phyloP scores from a whole-genome alignment of 2,113 vertebrate species.

The Elephantulus edwardii region DNA sequence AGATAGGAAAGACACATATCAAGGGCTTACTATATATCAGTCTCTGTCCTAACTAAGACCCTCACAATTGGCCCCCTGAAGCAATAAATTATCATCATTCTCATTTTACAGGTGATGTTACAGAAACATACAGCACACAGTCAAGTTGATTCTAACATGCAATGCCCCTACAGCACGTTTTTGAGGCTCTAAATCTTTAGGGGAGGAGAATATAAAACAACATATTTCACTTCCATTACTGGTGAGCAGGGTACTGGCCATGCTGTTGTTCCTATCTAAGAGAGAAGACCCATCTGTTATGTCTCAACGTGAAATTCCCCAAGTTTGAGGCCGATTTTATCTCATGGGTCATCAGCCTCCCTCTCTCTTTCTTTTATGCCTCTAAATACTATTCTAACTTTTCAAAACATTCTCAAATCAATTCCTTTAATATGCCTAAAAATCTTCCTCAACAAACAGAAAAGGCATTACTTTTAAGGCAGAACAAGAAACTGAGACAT shows the following conservation, averaged over 20 bases:
- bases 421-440: slow-evolving; percentile 22
- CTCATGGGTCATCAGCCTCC: not conserved
- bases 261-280: not conserved
- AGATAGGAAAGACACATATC: not conserved
- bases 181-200: no score
- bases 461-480: not conserved
- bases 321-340: not conserved
- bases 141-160: no score
- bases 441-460: not conserved
- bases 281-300: rapidly evolving
- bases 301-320: not conserved
- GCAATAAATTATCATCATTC: not conserved
- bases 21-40: not conserved
- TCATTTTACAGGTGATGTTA: not conserved
- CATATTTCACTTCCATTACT: not conserved
- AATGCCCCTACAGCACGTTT: no score
- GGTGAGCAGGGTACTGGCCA: not conserved
- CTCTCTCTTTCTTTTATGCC: not conserved
- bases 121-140: no score
- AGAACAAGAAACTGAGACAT: not conserved
- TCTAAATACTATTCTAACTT: not conserved
- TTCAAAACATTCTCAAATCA: not conserved
- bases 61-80: not conserved
- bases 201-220: no score
- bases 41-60: not conserved